These are phyloP conservation scores for Megathymus violae DNA, from an alignment of 1,140 invertebrate genomes.

Conservation along the genomic window DNA sequence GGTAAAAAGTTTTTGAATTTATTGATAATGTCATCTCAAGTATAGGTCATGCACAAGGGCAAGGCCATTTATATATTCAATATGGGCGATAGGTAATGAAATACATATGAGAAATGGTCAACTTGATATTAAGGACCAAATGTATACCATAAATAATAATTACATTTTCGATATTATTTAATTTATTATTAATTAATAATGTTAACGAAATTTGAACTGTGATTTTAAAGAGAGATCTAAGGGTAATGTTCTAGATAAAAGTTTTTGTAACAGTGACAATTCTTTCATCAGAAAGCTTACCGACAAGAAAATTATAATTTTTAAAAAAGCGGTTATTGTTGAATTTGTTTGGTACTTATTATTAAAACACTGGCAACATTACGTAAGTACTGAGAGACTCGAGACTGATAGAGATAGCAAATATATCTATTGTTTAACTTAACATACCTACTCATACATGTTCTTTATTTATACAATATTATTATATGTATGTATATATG, in stretches of 20 bases:
- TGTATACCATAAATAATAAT: too few relatives aligned
- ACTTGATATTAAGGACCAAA: too few relatives aligned
- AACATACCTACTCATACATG: too few relatives aligned
- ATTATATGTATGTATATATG: constrained; percentile 3
- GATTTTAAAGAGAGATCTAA: background rate
- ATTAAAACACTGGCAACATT: background rate
- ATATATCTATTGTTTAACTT: too few relatives aligned
- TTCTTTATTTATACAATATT: constrained; percentile 8
- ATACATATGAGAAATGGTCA: too few relatives aligned
- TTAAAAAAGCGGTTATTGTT: background rate
- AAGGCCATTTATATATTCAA: too few relatives aligned
- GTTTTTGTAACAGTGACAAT: background rate
- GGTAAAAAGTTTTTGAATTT: background rate
- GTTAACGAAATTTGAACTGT: background rate
- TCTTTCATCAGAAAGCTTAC: background rate
- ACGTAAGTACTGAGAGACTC: background rate
- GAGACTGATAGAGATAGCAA: background rate
- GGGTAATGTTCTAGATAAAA: background rate
- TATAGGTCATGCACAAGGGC: background rate
- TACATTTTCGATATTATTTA: too few relatives aligned
- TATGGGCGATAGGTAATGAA: too few relatives aligned
- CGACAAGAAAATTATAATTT: background rate
- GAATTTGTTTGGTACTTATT: background rate
- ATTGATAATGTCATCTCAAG: background rate
- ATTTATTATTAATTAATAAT: too few relatives aligned